Conservation (phyloP, 2,797 vertebrate species). For the Sarcophilus harrisii region DNA sequence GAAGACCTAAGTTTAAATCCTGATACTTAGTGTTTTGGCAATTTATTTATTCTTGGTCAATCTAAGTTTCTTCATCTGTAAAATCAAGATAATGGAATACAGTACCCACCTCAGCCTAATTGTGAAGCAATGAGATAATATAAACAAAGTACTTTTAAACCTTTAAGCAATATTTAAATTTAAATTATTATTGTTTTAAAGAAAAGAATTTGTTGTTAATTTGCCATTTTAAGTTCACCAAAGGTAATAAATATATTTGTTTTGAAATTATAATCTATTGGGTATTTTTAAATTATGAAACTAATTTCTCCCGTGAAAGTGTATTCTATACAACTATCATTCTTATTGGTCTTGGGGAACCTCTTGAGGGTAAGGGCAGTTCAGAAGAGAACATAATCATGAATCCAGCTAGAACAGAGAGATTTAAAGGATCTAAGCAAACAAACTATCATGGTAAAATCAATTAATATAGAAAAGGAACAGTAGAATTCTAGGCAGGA, state of each 20-base stretch:
- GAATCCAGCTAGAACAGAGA: background rate
- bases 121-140: background rate
- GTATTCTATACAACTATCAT: background rate
- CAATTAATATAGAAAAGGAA: background rate
- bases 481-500: background rate
- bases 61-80: background rate
- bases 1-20: background rate
- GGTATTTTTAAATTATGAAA: background rate
- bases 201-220: background rate
- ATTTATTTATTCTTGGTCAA: background rate
- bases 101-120: background rate
- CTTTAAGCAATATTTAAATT: background rate
- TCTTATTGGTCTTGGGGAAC: background rate
- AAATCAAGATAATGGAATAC: background rate
- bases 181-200: background rate
- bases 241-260: background rate
- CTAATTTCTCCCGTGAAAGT: background rate
- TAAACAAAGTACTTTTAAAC: background rate
- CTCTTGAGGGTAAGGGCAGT: no score
- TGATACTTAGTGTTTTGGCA: background rate
- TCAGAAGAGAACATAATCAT: background rate
- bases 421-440: background rate
- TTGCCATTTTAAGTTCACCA: background rate
- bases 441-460: background rate
- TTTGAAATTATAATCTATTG: background rate